Evolutionary conservation across 2,797 vertebrate species (phyloP).

Genomic region (Schizopygopsis pylzovi): DNA sequence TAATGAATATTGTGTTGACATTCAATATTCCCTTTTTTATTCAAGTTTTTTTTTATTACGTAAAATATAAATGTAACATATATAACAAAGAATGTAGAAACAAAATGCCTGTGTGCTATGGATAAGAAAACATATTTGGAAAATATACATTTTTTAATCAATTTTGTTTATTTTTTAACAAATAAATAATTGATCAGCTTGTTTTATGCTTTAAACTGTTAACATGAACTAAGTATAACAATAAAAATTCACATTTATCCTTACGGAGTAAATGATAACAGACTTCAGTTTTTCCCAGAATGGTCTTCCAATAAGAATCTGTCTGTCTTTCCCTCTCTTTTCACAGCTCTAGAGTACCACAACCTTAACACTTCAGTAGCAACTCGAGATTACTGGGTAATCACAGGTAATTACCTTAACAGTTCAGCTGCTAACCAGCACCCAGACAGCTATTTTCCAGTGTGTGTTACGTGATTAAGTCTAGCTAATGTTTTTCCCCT

Average conservation of each 20-base stretch:
- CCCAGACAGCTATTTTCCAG: conserved; percentile 33
- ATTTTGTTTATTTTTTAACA: too few species aligned
- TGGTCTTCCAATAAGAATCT: conserved; percentile 17
- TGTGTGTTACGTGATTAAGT: conserved; percentile 27
- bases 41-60: too few species aligned
- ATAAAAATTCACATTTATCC: neutral
- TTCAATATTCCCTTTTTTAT: neutral
- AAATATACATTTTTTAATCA: too few species aligned
- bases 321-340: conserved; percentile 47
- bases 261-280: neutral
- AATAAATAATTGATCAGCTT: neutral
- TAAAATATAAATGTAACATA: neutral
- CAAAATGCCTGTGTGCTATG: neutral
- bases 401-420: conserved; percentile 86
- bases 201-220: neutral
- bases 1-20: neutral
- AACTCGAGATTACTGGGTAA: conserved; percentile 94
- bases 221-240: neutral
- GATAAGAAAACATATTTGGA: neutral
- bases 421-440: conserved; percentile 10
- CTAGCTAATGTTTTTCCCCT: neutral
- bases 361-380: conserved; percentile 92
- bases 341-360: conserved; percentile 91
- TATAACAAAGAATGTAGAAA: neutral
- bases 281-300: neutral